phyloP scores from a whole-genome alignment of 1,140 invertebrate genomes.

The Asobara japonica region DNA sequence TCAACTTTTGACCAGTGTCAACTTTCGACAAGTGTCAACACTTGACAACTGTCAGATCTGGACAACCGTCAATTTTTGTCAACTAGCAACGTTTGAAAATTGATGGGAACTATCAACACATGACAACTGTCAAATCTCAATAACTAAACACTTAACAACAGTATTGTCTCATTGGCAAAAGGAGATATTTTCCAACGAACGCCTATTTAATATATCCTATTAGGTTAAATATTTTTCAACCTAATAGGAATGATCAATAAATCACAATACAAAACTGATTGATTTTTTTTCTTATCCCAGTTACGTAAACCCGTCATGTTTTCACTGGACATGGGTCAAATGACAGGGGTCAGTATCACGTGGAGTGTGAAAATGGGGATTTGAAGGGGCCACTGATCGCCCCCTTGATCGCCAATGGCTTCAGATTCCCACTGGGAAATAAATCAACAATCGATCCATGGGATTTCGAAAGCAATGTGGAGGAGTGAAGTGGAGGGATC shows the following conservation, averaged over 20 bases:
- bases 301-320: background rate
- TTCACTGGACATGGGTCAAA: slow-evolving; percentile 27
- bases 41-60: too few species aligned
- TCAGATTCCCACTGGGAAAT: slow-evolving; percentile 10
- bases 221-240: too few species aligned
- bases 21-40: too few species aligned
- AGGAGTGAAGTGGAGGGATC: background rate
- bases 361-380: slow-evolving; percentile 46
- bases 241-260: background rate
- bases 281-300: background rate
- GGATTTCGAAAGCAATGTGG: slow-evolving; percentile 13
- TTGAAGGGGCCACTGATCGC: slow-evolving; percentile 20
- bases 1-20: too few species aligned
- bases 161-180: too few species aligned
- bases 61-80: too few species aligned
- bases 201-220: too few species aligned
- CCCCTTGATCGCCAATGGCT: background rate
- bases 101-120: too few species aligned
- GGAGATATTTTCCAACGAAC: too few species aligned
- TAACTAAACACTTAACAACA: too few species aligned
- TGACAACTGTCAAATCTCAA: too few species aligned
- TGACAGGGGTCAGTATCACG: slow-evolving; percentile 38
- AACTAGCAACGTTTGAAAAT: too few species aligned
- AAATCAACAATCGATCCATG: slow-evolving; percentile 11
- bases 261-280: background rate